Evolutionary conservation across 2,797 vertebrate genomes (phyloP), one percentile per base, ranked within the genome.

Genomic region (Lacerta agilis): DNA sequence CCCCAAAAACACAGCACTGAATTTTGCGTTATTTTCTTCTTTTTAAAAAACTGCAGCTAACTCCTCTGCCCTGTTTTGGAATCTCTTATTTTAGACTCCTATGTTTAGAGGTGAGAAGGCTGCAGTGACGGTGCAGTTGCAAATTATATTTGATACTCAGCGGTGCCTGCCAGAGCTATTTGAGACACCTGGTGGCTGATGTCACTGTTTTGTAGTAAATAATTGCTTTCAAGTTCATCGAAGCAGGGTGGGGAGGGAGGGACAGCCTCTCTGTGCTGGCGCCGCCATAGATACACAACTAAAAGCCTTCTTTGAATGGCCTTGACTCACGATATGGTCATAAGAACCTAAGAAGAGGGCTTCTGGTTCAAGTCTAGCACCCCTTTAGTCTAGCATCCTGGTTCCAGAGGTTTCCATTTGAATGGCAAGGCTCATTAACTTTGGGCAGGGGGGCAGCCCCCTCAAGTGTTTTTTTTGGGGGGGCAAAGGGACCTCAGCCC

Each of bases 81-180:
- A 96, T 94, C 96, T 96, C 94, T 23, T 97, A 96, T 96, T 97
- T 97, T 97, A 95, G 96, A 96, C 95, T n/a, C 0, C 92, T 0
- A 1, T 93, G 94, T 95, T 93, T 94, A 89, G 95, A 96, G 94
- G 85, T 83, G 95, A 96, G 96, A 94, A 94, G 92, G 94, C 91
- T 91, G 93, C 83, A 3, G 93, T 92, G 95, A 93, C 88, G 72
- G 92, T 91, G 95, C 95, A 86, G 92, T 95, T 95, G 94, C 93
- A 0, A 8, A 91, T 93, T 86, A 82, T 85, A 94, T 93, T 91
- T 94, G 82, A 94, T 93, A 66, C 61, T 5, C 2, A 86, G 92
- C 66, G 0, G 8, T 72, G 94, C 86, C 78, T 3, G 90, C 23
- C 1, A 5, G 61, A 90, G 92, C 92, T 5, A 76, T 89, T n/a